Base-by-base conservation (phyloP, 2,888 invertebrate species). In the Eupelmus urozonus region DNA sequence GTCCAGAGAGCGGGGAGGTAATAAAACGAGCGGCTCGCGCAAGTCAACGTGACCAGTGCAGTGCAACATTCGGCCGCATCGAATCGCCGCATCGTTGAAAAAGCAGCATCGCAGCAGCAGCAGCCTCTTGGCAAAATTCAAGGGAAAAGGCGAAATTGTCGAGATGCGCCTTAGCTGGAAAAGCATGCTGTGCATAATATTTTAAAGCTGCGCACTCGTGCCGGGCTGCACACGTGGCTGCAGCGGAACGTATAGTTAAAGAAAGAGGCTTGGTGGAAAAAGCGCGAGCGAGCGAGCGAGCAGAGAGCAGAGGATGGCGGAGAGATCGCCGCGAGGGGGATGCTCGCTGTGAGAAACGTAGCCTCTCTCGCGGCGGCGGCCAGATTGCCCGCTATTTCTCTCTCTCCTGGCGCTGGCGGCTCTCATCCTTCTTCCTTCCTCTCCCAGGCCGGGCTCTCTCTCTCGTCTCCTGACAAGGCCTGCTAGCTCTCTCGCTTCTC, bases 331-430 rank as follows among this genome's bases (percentile, higher is more conserved):
- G n/a, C n/a, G 11, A 53, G 53, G 53, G 53, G 53, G 53, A 53
- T 20, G 53, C 18, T 53, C 4, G 7, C 7, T 11, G 16, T 49
- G 49, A 2, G 13, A 34, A 34, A 34, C 34, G 34, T n/a, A n/a
- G n/a, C n/a, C n/a, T n/a, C n/a, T n/a, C n/a, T n/a, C n/a, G 63
- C 42, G 13, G 63, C 23, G 49, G 42, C 23, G 42, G 59, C 25
- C 40, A 25, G 67, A 72, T 73, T 78, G 72, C 67, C 73, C 73
- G 67, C 78, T 78, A 67, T 78, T 66, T 78, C 78, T 78, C 65
- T 60, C 25, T 20, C 51, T 1, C n/a, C 5, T 0, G 11, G 34
- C 23, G 40, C 34, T n/a, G 45, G 49, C 49, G 0, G 57, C 51
- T 13, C 53, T 51, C 62, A 45, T 49, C 13, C 27, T n/a, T 11